Evolutionary conservation across 2,888 invertebrate species (phyloP), one percentile per base, ranked within the genome.

Genomic region (Hedychridium roseum): DNA sequence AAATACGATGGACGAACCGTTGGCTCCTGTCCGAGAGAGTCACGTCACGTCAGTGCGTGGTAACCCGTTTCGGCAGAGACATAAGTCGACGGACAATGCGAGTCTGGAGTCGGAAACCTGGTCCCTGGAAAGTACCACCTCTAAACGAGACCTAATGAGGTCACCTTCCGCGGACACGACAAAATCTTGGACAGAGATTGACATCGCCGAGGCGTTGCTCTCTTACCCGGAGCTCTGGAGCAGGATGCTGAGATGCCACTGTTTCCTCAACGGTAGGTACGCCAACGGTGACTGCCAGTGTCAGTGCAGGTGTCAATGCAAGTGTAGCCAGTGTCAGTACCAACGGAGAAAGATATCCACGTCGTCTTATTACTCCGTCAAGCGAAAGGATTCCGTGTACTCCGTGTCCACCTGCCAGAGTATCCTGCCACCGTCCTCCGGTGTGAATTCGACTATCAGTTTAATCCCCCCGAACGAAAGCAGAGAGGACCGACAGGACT

Each of bases 381-480:
- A 34, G 41, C 52, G 69, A 42, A 65, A 66, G 39, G 71, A 67
- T 36, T 74, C 74, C 9, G 50, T 57, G 2, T 62, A 60, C 39
- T 74, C 73, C 9, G 57, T 70, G 31, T 71, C 73, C 15, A 74
- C 74, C 32, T 74, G 72, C 47, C 74, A 74, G 51, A 74, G 69
- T 40, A 59, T 63, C 14, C 51, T 73, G 32, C 57, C 64, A 6
- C 54, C 65, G 6, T 70, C 60, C 23, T 66, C 70, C 27, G 60
- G 50, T 41, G 55, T 62, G 43, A 73, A 66, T 54, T 73, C 74
- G 2, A 39, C 46, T 12, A 51, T 39, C 12, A 58, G 63, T 12
- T 40, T 67, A 60, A 50, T 36, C 60, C 39, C 15, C 20, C 28
- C 30, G 32, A 38, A 7, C 23, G 54, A 59, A 32, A 37, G 28